A percentile compares a stretch with the other conserved stretches of the same genome.
phyloP scores from a whole-genome alignment of 2,113 vertebrate genomes.

The Danio rerio region GRCz12tu NC_133194.1:3826001-3826500 shows the following conservation, averaged over 20 bases:
- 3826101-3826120: not conserved
- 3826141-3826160: conserved; percentile 31
- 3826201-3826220: conserved; percentile 6
- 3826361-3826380: too few species aligned
- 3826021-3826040: too few species aligned
- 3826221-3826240: conserved; percentile 44
- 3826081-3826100: not conserved
- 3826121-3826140: not conserved
- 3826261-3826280: conserved; percentile 17
- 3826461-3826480: too few species aligned
- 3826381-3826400: too few species aligned
- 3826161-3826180: conserved; percentile 32
- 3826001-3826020: too few species aligned
- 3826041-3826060: not conserved
- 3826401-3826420: too few species aligned
- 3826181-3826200: conserved; percentile 46
- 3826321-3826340: not conserved
- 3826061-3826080: not conserved
- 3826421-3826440: too few species aligned
- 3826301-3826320: not conserved
- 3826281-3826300: not conserved
- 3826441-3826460: too few species aligned
- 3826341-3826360: too few species aligned
- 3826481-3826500: too few species aligned
- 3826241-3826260: conserved; percentile 34